phyloP scores from a whole-genome alignment of 1,140 invertebrate species.

The Homarus americanus region DNA sequence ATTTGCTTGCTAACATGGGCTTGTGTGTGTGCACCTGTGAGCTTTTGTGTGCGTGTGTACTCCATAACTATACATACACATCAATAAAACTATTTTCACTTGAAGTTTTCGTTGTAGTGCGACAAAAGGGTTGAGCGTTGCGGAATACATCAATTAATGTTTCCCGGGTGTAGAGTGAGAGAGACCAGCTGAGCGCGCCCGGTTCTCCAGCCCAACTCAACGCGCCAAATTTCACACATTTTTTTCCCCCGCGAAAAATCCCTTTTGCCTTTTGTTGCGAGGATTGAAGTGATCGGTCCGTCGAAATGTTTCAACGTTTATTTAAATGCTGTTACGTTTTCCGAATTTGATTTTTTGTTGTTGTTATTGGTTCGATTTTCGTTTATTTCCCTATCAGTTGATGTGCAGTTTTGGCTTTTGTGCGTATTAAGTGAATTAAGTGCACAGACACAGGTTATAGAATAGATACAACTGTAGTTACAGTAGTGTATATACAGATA shows the following conservation, averaged over 20 bases:
- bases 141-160: background rate
- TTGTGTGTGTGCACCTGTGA: too few relatives aligned
- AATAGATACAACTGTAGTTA: too few relatives aligned
- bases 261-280: background rate
- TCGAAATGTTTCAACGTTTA: slow-evolving; percentile 4
- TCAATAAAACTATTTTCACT: too few relatives aligned
- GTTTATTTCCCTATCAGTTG: background rate
- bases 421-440: too few relatives aligned
- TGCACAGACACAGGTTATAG: too few relatives aligned
- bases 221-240: background rate
- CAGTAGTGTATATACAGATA: too few relatives aligned
- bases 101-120: background rate
- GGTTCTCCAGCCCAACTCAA: background rate
- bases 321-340: slow-evolving; percentile 14
- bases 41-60: too few relatives aligned
- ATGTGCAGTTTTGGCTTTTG: too few relatives aligned
- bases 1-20: too few relatives aligned
- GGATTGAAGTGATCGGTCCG: background rate
- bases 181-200: background rate
- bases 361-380: slow-evolving; percentile 2
- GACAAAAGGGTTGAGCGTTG: too few relatives aligned
- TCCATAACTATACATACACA: too few relatives aligned
- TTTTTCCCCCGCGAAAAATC: background rate
- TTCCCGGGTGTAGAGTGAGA: background rate
- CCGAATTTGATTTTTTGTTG: background rate